Percentiles rank a stretch among this genome's conserved stretches.
Evolutionary conservation across 2,797 vertebrate species (phyloP).

Genomic region (Carapus acus): DNA sequence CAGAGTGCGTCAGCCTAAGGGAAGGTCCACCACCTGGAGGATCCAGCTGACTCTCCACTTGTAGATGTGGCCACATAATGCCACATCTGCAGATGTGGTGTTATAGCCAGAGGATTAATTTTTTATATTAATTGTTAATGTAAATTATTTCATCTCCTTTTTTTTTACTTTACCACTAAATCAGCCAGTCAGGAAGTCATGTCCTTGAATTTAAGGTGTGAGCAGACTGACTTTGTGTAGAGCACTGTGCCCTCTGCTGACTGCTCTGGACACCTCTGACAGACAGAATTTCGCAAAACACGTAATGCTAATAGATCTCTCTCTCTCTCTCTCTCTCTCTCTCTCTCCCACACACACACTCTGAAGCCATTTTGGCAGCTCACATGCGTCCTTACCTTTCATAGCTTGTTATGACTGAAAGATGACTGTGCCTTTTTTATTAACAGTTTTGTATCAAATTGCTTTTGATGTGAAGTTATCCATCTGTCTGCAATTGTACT

Average conservation of each 20-base stretch:
- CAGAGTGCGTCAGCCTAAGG: too few species aligned
- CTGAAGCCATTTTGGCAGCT: background rate
- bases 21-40: too few species aligned
- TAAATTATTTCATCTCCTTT: constrained; percentile 35
- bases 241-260: background rate
- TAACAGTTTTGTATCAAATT: constrained; percentile 33
- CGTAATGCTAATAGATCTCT: too few species aligned
- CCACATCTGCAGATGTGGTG: background rate
- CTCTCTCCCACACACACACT: too few species aligned
- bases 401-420: background rate
- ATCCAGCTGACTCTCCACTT: too few species aligned
- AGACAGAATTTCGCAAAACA: too few species aligned
- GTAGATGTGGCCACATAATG: too few species aligned
- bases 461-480: too few species aligned
- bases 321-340: too few species aligned
- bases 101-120: constrained; percentile 2
- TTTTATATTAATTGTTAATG: constrained; percentile 29
- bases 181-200: constrained; percentile 6
- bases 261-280: too few species aligned
- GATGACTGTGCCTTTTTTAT: constrained; percentile 10
- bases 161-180: constrained; percentile 40
- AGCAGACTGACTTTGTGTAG: background rate
- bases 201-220: background rate
- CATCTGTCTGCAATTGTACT: too few species aligned
- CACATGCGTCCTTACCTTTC: constrained; percentile 4